phyloP scores from a whole-genome alignment of 2,888 invertebrate species.

The Drosophila ustulata region DNA sequence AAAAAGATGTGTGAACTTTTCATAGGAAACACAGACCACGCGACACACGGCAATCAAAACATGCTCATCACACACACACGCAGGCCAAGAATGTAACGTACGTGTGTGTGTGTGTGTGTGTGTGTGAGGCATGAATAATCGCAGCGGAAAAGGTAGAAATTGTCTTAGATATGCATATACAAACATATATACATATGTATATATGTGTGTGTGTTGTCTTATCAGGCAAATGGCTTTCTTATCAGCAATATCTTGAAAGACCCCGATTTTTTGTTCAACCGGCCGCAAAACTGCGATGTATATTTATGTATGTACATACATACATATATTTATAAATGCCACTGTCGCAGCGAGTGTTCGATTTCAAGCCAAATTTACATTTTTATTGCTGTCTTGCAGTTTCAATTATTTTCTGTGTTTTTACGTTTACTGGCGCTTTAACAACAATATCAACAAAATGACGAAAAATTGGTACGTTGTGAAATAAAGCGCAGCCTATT shows the following conservation, averaged over 20 bases:
- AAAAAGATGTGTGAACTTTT: conserved; percentile 41
- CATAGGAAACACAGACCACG: conserved; percentile 47
- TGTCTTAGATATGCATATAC: conserved; percentile 38
- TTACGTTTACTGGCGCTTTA: conserved; percentile 25
- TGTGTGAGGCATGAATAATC: conserved; percentile 57
- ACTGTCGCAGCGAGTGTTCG: conserved; percentile 31
- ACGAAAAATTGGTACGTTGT: conserved; percentile 8
- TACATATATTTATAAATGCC: conserved; percentile 9
- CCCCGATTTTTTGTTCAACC: conserved; percentile 44
- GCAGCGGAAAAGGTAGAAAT: conserved; percentile 52
- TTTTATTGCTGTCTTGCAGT: conserved; percentile 33
- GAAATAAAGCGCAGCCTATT: conserved; percentile 23
- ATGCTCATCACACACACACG: conserved; percentile 4
- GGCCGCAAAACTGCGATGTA: conserved; percentile 20
- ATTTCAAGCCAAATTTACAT: conserved; percentile 43
- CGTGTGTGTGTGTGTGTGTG: conserved; percentile 18
- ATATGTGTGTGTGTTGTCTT: conserved; percentile 27
- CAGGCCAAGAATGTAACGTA: conserved; percentile 5
- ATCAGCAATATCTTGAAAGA: conserved; percentile 70
- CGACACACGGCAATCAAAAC: conserved; percentile 34
- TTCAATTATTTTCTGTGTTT: conserved; percentile 15
- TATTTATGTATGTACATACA: conserved; percentile 14
- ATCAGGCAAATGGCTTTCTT: conserved; percentile 59
- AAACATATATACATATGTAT: background rate
- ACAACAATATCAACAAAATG: background rate